Conservation (phyloP, 2,113 vertebrate genomes). For the Cercocebus atys region DNA sequence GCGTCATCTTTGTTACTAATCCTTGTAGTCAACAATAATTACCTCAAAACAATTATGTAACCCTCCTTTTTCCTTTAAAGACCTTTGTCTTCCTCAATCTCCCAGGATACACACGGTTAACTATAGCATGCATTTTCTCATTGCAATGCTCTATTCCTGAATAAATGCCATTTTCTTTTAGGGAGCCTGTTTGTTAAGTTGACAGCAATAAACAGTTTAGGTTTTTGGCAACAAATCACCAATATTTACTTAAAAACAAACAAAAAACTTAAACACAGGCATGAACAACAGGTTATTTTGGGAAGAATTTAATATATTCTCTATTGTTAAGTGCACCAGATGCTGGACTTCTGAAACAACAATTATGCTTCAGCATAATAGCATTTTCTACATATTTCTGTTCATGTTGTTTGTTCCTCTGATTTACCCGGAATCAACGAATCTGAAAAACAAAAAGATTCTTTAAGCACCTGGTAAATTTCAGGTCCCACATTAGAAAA, state of each 20-base stretch:
- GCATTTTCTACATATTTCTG: neutral
- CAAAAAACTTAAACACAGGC: neutral
- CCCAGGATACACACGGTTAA: neutral
- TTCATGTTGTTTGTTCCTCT: neutral
- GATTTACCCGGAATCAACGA: slow-evolving; percentile 4
- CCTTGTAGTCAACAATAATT: neutral
- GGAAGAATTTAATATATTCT: neutral
- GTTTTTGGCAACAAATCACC: neutral
- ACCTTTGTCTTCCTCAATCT: neutral
- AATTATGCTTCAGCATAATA: accelerated
- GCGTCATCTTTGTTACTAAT: neutral
- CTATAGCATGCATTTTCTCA: neutral
- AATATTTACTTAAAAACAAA: neutral
- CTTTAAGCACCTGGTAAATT: neutral
- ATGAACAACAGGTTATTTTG: neutral
- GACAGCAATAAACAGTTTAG: neutral
- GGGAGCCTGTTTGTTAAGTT: neutral
- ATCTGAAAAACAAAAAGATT: slow-evolving; percentile 54
- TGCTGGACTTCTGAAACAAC: neutral
- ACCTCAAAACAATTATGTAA: neutral
- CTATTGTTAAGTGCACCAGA: neutral
- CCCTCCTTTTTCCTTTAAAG: neutral
- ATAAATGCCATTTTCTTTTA: neutral
- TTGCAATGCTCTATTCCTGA: neutral
- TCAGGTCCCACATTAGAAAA: neutral